Conservation (phyloP, 2,113 vertebrate species). For the Columba livia region DNA sequence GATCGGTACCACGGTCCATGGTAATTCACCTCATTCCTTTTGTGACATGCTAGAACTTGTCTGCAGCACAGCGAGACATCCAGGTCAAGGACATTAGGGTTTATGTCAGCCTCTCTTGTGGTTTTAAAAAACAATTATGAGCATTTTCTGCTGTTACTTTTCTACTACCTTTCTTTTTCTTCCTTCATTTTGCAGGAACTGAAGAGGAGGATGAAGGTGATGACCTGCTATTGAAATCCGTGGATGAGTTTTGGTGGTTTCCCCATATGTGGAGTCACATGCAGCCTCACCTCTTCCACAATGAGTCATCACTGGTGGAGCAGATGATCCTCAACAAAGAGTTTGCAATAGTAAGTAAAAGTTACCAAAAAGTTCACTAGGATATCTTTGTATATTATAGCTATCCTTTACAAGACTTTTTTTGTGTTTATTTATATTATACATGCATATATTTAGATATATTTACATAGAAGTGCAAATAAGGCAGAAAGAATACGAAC, state of each 20-base stretch:
- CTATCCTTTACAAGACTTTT: neutral
- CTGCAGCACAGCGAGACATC: neutral
- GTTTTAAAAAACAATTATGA: neutral
- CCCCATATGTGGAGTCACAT: conserved; percentile 99
- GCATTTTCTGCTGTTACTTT: neutral
- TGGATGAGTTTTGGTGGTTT: conserved; percentile 98
- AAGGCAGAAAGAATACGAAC: neutral
- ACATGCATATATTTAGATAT: neutral
- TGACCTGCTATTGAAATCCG: conserved; percentile 88
- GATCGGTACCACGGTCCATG: no score
- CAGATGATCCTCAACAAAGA: conserved; percentile 99
- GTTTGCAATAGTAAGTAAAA: conserved; percentile 81
- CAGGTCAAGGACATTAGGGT: neutral
- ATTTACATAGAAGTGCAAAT: neutral
- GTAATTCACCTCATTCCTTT: neutral
- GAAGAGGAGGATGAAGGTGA: conserved; percentile 92
- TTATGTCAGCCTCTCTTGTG: neutral
- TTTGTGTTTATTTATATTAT: neutral
- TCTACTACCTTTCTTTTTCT: neutral
- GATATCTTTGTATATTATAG: neutral
- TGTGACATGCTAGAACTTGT: neutral
- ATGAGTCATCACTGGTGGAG: conserved; percentile 91
- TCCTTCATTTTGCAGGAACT: conserved; percentile 78
- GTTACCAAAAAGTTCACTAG: neutral
- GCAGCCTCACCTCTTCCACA: conserved; percentile 98